Evolutionary conservation across 2,113 vertebrate genomes (phyloP).

Genomic region (Sander vitreus): DNA sequence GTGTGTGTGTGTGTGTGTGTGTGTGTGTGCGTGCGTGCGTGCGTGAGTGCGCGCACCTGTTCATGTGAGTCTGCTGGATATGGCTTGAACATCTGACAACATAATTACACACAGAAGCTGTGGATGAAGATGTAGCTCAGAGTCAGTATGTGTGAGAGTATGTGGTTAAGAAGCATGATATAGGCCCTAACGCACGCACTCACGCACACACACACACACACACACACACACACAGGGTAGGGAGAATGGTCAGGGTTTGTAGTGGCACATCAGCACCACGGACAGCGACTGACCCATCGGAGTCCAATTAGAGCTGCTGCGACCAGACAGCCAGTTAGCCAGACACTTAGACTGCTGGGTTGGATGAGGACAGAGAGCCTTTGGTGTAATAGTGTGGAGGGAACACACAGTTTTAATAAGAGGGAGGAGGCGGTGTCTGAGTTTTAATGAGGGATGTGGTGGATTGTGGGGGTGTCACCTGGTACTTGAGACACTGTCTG

Average conservation of each 20-base stretch:
- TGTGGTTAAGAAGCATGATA: conserved; percentile 72
- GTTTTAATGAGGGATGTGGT: conserved; percentile 72
- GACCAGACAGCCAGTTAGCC: conserved; percentile 71
- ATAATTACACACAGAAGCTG: conserved; percentile 73
- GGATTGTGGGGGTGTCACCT: conserved; percentile 28
- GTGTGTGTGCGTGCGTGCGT: conserved; percentile 26
- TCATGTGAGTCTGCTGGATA: conserved; percentile 61
- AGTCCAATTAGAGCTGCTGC: conserved; percentile 77
- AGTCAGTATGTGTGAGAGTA: conserved; percentile 64
- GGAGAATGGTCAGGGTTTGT: conserved; percentile 34
- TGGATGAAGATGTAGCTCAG: conserved; percentile 71
- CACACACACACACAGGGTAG: background rate
- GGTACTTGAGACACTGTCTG: conserved; percentile 42
- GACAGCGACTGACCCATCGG: conserved; percentile 70
- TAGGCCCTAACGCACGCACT: conserved; percentile 8
- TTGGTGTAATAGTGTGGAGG: conserved; percentile 51
- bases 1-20: conserved; percentile 21
- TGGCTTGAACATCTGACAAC: conserved; percentile 71
- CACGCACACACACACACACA: conserved; percentile 4
- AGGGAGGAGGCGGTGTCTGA: conserved; percentile 47
- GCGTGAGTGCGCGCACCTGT: conserved; percentile 3
- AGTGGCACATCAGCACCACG: conserved; percentile 69
- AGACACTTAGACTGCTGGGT: conserved; percentile 49
- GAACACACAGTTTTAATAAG: conserved; percentile 69
- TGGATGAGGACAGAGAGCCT: conserved; percentile 56